Percentiles rank a stretch among this genome's conserved stretches.
These are phyloP conservation scores for Potamarius usumacintae DNA, from an alignment of 2,113 vertebrate species.

Conservation along the genomic window DNA sequence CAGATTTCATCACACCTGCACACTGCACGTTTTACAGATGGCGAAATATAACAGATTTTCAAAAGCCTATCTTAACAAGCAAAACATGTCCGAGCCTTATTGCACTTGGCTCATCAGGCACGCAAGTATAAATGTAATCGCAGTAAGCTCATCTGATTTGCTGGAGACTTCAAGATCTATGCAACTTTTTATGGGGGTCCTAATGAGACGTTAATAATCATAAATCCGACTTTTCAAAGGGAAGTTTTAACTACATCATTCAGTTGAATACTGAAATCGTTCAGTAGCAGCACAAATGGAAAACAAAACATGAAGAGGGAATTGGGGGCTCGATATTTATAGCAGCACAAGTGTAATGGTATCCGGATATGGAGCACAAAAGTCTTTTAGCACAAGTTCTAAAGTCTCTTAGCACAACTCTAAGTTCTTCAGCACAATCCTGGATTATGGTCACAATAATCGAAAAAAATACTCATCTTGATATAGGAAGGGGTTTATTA, in stretches of 20 bases:
- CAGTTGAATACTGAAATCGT: neutral
- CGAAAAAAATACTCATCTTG: too few relatives aligned
- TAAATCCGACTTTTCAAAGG: neutral
- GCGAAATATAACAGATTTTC: neutral
- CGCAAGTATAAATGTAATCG: neutral
- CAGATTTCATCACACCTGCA: neutral
- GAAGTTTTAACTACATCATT: neutral
- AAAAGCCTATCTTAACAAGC: neutral
- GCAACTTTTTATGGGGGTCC: neutral
- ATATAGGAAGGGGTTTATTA: too few relatives aligned
- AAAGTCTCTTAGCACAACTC: too few relatives aligned
- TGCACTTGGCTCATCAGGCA: neutral
- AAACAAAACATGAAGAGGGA: neutral
- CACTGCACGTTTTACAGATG: neutral
- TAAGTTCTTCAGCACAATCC: too few relatives aligned
- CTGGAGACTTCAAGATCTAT: neutral
- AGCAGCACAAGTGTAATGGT: neutral
- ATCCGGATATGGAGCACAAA: too few relatives aligned
- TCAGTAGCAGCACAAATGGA: neutral
- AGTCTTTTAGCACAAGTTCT: too few relatives aligned
- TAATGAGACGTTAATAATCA: neutral
- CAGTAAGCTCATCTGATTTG: neutral
- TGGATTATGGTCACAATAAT: too few relatives aligned
- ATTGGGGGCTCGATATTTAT: neutral
- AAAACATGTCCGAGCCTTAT: neutral